Percentiles rank a stretch among this genome's conserved stretches.
phyloP scores from a whole-genome alignment of 2,113 vertebrate species.

The Sardina pilchardus region DNA sequence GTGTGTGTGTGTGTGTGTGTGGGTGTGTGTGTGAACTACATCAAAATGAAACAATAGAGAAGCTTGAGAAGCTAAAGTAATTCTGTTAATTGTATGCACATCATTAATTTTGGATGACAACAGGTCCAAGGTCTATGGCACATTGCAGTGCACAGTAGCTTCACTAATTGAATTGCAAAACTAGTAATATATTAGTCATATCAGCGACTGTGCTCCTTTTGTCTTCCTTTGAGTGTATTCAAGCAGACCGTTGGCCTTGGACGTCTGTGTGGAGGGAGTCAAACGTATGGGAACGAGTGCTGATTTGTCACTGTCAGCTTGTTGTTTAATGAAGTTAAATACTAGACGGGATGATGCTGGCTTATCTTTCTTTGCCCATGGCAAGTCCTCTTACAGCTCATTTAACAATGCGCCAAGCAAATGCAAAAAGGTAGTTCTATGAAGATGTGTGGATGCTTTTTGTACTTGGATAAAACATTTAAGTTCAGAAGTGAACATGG shows the following conservation, averaged over 20 bases:
- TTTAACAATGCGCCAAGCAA: no score
- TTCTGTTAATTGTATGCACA: neutral
- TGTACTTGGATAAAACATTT: no score
- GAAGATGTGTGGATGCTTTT: no score
- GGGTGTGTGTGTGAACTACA: neutral
- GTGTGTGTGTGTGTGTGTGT: slow-evolving; percentile 4
- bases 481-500: no score
- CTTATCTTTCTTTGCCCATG: neutral
- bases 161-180: neutral
- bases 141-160: neutral
- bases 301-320: neutral
- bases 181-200: neutral
- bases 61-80: neutral
- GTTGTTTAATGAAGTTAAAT: neutral
- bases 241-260: neutral
- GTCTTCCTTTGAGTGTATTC: neutral
- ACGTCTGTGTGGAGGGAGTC: neutral
- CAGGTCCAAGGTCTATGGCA: neutral
- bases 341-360: neutral
- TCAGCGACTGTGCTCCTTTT: neutral
- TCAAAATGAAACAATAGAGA: neutral
- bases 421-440: no score
- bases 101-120: neutral
- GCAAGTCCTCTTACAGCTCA: no score
- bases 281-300: neutral